These are phyloP conservation scores for Iphiclides podalirius DNA, from an alignment of 2,888 invertebrate genomes.

Conservation along the genomic window DNA sequence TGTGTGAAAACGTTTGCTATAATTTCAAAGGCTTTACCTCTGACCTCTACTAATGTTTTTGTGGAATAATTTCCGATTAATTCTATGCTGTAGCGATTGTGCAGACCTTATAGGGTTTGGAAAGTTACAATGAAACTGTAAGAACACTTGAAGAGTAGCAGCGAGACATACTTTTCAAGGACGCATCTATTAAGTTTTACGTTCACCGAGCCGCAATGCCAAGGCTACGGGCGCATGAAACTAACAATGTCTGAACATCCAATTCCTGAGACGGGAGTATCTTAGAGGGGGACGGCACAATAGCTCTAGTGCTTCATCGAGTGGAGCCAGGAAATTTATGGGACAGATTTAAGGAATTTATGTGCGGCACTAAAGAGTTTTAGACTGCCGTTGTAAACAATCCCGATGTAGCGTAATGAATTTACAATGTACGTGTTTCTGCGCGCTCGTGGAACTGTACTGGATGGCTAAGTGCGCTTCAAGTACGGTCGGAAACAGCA, in stretches of 20 bases:
- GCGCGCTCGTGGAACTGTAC: slow-evolving; percentile 34
- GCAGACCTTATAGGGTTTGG: no score
- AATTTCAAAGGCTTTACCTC: no score
- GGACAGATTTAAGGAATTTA: slow-evolving; percentile 29
- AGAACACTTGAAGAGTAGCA: no score
- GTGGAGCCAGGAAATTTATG: slow-evolving; percentile 24
- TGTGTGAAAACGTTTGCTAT: no score
- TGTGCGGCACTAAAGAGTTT: slow-evolving; percentile 25
- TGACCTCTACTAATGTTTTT: no score
- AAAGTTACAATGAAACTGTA: no score
- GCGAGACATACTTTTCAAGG: no score
- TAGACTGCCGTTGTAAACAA: slow-evolving; percentile 22
- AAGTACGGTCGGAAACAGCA: neutral
- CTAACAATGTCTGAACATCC: slow-evolving; percentile 9
- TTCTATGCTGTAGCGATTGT: no score
- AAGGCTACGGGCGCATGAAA: no score
- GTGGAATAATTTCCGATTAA: no score
- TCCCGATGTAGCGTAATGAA: slow-evolving; percentile 21
- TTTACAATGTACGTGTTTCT: slow-evolving; percentile 24
- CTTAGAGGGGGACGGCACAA: slow-evolving; percentile 9
- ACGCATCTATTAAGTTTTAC: no score
- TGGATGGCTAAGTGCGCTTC: slow-evolving; percentile 37
- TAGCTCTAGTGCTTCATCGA: slow-evolving; percentile 25
- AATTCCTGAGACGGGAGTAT: slow-evolving; percentile 1
- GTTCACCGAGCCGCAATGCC: no score